phyloP scores from a whole-genome alignment of 1,140 invertebrate genomes.

The silkworm (Bombyx mori) region ASM3026992v2 NC_085131.1:11960501-11961000 shows the following conservation, averaged over 20 bases:
- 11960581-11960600: no score
- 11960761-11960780: constrained; percentile 4
- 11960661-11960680: no score
- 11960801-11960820: constrained; percentile 9
- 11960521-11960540: no score
- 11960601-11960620: no score
- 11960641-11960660: no score
- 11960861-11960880: neutral
- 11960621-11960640: no score
- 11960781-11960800: constrained; percentile 10
- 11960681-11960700: no score
- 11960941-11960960: neutral
- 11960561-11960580: no score
- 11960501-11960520: no score
- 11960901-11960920: neutral
- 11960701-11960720: no score
- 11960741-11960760: constrained; percentile 3
- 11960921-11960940: neutral
- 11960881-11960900: neutral
- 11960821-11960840: neutral
- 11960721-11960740: no score
- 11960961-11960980: neutral
- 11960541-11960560: no score
- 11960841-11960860: neutral
- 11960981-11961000: neutral